A percentile compares a stretch with the other conserved stretches of the same genome.
Evolutionary conservation across 2,797 vertebrate genomes (phyloP).

Genomic region (Atherinosoma microstoma): DNA sequence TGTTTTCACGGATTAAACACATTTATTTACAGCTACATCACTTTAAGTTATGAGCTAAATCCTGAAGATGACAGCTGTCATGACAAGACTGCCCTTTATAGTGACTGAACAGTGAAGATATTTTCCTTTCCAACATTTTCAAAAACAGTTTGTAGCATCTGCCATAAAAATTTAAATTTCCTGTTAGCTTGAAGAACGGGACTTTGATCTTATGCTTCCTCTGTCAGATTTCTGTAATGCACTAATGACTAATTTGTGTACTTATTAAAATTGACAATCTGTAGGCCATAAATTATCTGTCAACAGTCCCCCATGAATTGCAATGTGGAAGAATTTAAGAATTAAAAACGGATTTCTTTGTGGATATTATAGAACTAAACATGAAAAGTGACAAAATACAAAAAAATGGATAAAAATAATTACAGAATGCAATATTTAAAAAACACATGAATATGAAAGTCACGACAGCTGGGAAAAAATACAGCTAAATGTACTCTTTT

Average conservation of each 20-base stretch:
- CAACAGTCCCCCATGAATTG: not conserved
- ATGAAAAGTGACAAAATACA: not conserved
- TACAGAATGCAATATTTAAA: too few species aligned
- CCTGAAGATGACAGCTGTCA: conserved; percentile 14
- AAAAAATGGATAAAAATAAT: not conserved
- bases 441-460: too few species aligned
- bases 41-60: not conserved
- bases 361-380: not conserved
- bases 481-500: too few species aligned
- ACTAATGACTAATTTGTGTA: not conserved
- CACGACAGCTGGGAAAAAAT: too few species aligned
- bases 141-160: conserved; percentile 7
- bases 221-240: not conserved
- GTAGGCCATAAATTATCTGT: not conserved
- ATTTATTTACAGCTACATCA: not conserved
- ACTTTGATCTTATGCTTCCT: not conserved
- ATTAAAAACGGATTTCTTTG: not conserved
- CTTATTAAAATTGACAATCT: not conserved
- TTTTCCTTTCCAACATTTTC: not conserved
- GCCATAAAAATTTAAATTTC: not conserved
- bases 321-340: too few species aligned
- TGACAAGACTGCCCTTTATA: conserved; percentile 9
- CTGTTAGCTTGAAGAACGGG: not conserved
- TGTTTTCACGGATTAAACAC: not conserved
- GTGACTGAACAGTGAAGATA: conserved; percentile 14